Base-by-base conservation (phyloP, 2,888 invertebrate species). In the Prosopocoilus inquinatus region DNA sequence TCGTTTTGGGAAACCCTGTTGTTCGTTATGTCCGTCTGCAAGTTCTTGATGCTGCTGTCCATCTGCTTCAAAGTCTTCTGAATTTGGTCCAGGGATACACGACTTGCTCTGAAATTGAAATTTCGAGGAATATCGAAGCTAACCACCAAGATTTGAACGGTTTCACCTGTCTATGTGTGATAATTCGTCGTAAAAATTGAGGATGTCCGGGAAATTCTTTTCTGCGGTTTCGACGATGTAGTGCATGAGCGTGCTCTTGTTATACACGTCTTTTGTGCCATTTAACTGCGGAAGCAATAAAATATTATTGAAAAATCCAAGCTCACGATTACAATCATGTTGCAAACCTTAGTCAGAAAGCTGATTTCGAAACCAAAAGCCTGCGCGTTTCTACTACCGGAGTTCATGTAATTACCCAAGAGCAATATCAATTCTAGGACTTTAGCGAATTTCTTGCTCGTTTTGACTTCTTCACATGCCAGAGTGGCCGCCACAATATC, bases 361-460 rank as follows among this genome's bases (percentile, higher is more conserved):
- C 90, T 95, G 67, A 99, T 94, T 77, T 99, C 97, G 76, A 98
- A 99, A 1, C 96, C 99, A 68, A 92, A 91, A 0, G 96, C 94
- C 62, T 91, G 92, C 1, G 91, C 96, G 72, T 96, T 96, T 69
- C 89, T 89, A 5, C 95, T 93, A 0, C 96, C 96, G 0, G 94
- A 87, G 76, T 98, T 98, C 92, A 99, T 94, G 70, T 93, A 96
- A 78, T 99, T 99, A 2, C 98, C 98, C 15, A 97, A 80, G 9
- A 96, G 76, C 0, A 99, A 80, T 57, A 98, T 85, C 0, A 98
- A 79, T 75, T 97, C 94, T 9, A 99, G 77, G 47, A 99, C 88
- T 73, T 87, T 89, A 1, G 91, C 89, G 75, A 99, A 96, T 70
- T 95, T 96, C 62, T 85, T 85, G 69, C 96, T 96, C 28, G 85